Evolutionary conservation across 2,888 invertebrate genomes (phyloP).

Genomic region (Tenthredo mesomela): DNA sequence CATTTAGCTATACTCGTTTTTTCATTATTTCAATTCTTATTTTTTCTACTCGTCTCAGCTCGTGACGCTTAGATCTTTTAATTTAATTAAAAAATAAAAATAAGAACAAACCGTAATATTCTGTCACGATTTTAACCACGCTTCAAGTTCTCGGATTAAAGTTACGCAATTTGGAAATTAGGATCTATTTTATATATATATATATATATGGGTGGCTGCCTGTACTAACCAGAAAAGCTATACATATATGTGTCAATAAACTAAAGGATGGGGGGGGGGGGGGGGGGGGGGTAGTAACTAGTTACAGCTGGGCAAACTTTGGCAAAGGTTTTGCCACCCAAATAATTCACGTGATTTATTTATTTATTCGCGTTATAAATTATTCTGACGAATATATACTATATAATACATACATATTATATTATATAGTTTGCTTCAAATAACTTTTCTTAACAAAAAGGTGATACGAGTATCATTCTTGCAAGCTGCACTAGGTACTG

Average conservation of each 20-base stretch:
- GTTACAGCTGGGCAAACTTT: background rate
- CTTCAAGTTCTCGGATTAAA: background rate
- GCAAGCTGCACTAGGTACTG: background rate
- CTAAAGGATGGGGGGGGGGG: background rate
- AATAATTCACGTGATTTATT: background rate
- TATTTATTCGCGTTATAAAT: background rate
- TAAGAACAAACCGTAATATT: background rate
- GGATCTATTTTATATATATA: background rate
- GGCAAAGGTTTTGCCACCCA: background rate
- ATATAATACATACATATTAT: too few species aligned
- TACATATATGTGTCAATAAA: background rate
- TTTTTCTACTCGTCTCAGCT: too few species aligned
- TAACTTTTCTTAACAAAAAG: too few species aligned
- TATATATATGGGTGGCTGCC: background rate
- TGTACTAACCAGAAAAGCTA: background rate
- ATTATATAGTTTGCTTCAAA: too few species aligned
- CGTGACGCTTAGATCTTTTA: too few species aligned
- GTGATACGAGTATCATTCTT: background rate
- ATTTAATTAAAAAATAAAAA: background rate
- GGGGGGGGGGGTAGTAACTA: too few species aligned
- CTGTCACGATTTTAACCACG: background rate
- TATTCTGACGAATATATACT: background rate
- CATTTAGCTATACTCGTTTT: background rate
- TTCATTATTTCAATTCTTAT: background rate
- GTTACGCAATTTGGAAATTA: background rate